phyloP scores from a whole-genome alignment of 2,797 vertebrate genomes.

The Molossus alvarezi region DNA sequence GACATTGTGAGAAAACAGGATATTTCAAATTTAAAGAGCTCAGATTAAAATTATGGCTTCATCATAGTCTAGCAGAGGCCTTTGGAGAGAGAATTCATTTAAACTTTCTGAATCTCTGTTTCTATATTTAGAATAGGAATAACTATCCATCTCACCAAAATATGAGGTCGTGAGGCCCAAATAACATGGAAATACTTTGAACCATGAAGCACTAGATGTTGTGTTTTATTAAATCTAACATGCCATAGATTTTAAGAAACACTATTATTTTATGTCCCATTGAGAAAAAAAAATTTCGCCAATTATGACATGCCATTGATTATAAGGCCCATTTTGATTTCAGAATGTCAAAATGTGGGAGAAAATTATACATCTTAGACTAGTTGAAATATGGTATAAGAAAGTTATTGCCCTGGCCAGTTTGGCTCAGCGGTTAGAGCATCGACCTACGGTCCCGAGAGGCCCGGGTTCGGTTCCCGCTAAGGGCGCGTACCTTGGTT shows the following conservation, averaged over 20 bases:
- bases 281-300: conserved; percentile 28
- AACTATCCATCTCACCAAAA: conserved; percentile 43
- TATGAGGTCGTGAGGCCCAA: background rate
- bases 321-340: conserved; percentile 5
- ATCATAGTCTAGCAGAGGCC: background rate
- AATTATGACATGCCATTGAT: background rate
- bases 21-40: conserved; percentile 33
- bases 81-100: conserved; percentile 8
- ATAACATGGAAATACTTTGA: conserved; percentile 19
- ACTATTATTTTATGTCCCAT: background rate
- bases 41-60: background rate
- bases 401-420: too few species aligned
- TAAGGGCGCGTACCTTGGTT: too few species aligned
- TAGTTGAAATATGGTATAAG: conserved; percentile 51
- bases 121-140: conserved; percentile 43
- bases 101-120: conserved; percentile 20
- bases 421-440: too few species aligned
- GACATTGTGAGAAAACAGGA: conserved; percentile 48
- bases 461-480: too few species aligned
- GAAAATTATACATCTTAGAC: conserved; percentile 50
- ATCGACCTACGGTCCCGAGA: too few species aligned
- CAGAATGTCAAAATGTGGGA: conserved; percentile 41
- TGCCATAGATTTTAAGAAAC: conserved; percentile 59
- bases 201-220: background rate
- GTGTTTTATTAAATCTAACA: conserved; percentile 48